Conservation (phyloP, 2,888 invertebrate genomes). For the Latrodectus hesperus region DNA sequence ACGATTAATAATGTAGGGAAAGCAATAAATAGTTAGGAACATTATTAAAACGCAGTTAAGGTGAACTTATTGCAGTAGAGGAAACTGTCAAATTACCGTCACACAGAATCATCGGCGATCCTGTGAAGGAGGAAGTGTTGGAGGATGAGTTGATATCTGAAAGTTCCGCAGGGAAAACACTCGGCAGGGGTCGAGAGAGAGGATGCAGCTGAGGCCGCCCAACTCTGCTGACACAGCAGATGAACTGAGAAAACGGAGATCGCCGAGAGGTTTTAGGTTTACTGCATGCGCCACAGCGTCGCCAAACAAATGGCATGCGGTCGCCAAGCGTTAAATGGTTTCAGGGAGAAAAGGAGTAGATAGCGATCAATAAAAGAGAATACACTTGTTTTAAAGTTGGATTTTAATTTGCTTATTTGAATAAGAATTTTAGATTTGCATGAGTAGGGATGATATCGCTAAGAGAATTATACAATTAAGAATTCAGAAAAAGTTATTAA, state of each 20-base stretch:
- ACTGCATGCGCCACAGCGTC: not conserved
- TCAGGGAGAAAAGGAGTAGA: not conserved
- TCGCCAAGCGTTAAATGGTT: conserved; percentile 26
- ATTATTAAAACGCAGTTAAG: no score
- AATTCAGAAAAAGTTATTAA: no score
- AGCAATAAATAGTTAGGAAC: no score
- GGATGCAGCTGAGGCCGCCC: conserved; percentile 1
- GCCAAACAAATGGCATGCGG: conserved; percentile 18
- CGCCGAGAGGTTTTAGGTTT: conserved; percentile 44
- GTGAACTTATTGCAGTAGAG: no score
- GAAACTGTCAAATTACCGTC: conserved; percentile 32
- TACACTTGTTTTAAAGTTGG: not conserved
- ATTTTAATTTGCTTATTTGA: not conserved
- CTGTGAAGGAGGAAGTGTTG: not conserved
- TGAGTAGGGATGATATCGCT: no score
- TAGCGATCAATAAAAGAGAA: not conserved
- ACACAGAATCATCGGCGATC: conserved; percentile 49
- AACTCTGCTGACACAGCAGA: conserved; percentile 48
- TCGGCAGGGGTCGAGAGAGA: not conserved
- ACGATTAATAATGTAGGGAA: no score
- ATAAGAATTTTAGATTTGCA: no score
- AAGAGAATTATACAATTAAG: no score
- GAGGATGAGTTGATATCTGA: not conserved
- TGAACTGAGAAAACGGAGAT: conserved; percentile 61
- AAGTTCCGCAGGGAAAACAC: conserved; percentile 17